Conservation (phyloP, 2,888 invertebrate species). For the Drosophila setosimentum region DNA sequence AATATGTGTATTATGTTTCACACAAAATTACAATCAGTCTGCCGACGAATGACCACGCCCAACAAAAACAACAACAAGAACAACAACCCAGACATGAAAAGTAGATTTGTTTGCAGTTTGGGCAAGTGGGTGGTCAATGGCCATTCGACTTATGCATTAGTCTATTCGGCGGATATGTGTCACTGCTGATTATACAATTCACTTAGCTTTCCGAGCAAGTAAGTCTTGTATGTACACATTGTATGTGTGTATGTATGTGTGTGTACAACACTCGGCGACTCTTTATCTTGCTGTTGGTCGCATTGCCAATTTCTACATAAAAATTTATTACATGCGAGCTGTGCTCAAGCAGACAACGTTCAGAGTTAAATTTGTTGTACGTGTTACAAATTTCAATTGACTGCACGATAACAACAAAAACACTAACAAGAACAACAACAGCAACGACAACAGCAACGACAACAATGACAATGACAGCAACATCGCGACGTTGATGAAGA, state of each 20-base stretch:
- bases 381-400: constrained; percentile 77
- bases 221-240: constrained; percentile 4
- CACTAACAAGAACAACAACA: constrained; percentile 21
- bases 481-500: constrained; percentile 30
- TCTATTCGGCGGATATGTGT: constrained; percentile 70
- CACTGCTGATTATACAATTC: constrained; percentile 74
- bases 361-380: constrained; percentile 68
- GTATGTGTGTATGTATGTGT: not conserved
- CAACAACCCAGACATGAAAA: constrained; percentile 8
- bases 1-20: constrained; percentile 63
- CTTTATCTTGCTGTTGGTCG: constrained; percentile 42
- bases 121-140: constrained; percentile 30
- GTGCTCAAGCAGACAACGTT: constrained; percentile 33
- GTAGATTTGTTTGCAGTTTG: constrained; percentile 7
- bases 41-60: constrained; percentile 36
- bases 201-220: constrained; percentile 46
- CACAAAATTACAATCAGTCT: constrained; percentile 38
- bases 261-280: constrained; percentile 3
- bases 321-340: constrained; percentile 61
- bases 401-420: constrained; percentile 43
- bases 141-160: constrained; percentile 7
- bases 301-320: constrained; percentile 70
- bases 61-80: not conserved
- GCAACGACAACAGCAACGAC: constrained; percentile 5
- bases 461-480: constrained; percentile 10